A percentile compares a stretch with the other conserved stretches of the same genome.
These are phyloP conservation scores for Cephus cinctus DNA, from an alignment of 1,140 invertebrate species.

Conservation along the genomic window DNA sequence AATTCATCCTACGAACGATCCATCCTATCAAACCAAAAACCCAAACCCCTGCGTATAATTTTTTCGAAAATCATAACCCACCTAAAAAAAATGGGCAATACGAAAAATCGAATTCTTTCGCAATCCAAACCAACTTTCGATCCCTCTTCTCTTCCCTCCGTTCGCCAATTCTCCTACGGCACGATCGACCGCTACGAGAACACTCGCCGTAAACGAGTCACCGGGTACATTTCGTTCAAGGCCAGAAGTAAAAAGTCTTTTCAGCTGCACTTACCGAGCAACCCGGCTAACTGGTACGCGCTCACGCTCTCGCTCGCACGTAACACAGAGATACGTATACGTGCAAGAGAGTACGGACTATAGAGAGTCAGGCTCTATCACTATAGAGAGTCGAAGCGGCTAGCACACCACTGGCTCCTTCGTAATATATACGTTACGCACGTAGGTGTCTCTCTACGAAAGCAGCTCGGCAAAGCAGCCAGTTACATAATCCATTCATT, in stretches of 20 bases:
- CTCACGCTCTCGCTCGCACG: conserved; percentile 22
- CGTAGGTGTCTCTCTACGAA: conserved; percentile 19
- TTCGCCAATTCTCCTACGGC: conserved; percentile 2
- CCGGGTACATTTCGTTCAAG: conserved; percentile 56
- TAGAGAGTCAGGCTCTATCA: too few relatives aligned
- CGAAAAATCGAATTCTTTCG: too few relatives aligned
- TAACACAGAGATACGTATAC: too few relatives aligned
- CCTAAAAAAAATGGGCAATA: too few relatives aligned
- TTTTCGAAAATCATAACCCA: too few relatives aligned
- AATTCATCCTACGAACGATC: too few relatives aligned
- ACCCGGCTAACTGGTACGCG: conserved; percentile 27
- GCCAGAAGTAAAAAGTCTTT: conserved; percentile 55
- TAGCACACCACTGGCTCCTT: too few relatives aligned
- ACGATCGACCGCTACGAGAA: too few relatives aligned
- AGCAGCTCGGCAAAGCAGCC: conserved; percentile 35
- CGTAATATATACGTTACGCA: conserved; percentile 1
- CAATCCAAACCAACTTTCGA: too few relatives aligned
- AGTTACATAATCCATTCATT: conserved; percentile 58
- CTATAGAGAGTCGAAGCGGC: too few relatives aligned
- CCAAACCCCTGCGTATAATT: too few relatives aligned
- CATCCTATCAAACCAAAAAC: too few relatives aligned
- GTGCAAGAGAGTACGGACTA: background rate
- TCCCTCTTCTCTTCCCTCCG: background rate
- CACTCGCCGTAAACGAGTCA: conserved; percentile 35
- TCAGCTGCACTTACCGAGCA: conserved; percentile 44